Conservation (phyloP, 2,888 invertebrate genomes). For the Cataglyphis altisquamis region DNA sequence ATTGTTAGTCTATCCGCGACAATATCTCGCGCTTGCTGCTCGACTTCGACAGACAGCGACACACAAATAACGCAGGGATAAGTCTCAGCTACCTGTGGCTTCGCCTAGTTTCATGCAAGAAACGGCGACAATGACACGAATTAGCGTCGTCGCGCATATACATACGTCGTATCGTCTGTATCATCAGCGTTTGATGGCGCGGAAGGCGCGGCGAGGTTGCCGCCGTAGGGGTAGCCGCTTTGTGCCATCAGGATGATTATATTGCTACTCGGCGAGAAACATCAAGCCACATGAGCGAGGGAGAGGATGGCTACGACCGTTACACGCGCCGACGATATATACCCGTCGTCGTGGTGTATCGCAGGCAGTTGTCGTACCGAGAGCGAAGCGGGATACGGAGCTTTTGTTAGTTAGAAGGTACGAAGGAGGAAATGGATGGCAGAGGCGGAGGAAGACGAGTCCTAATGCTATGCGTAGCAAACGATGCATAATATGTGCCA, state of each 20-base stretch:
- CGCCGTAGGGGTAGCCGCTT: constrained; percentile 81
- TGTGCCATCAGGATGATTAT: constrained; percentile 86
- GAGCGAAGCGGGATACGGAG: constrained; percentile 56
- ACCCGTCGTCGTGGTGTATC: constrained; percentile 55
- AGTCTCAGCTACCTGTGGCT: constrained; percentile 81
- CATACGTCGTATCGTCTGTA: constrained; percentile 84
- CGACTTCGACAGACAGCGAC: constrained; percentile 34
- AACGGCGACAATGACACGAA: constrained; percentile 81
- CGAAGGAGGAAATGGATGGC: constrained; percentile 60
- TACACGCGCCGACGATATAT: constrained; percentile 64
- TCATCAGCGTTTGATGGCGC: constrained; percentile 85
- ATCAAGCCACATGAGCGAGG: constrained; percentile 78
- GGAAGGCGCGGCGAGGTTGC: constrained; percentile 70
- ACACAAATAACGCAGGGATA: constrained; percentile 23
- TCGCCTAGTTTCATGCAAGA: constrained; percentile 78
- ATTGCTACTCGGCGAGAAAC: constrained; percentile 82
- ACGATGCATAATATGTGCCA: constrained; percentile 68
- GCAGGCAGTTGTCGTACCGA: constrained; percentile 61
- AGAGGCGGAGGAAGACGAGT: constrained; percentile 53
- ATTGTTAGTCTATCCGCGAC: constrained; percentile 54
- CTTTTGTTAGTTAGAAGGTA: constrained; percentile 74
- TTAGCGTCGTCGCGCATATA: constrained; percentile 79
- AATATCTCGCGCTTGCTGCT: constrained; percentile 37
- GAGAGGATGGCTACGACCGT: constrained; percentile 73
- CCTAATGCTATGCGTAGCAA: constrained; percentile 60